Evolutionary conservation across 2,888 invertebrate genomes (phyloP).

Genomic region (Pseudococcus viburni): DNA sequence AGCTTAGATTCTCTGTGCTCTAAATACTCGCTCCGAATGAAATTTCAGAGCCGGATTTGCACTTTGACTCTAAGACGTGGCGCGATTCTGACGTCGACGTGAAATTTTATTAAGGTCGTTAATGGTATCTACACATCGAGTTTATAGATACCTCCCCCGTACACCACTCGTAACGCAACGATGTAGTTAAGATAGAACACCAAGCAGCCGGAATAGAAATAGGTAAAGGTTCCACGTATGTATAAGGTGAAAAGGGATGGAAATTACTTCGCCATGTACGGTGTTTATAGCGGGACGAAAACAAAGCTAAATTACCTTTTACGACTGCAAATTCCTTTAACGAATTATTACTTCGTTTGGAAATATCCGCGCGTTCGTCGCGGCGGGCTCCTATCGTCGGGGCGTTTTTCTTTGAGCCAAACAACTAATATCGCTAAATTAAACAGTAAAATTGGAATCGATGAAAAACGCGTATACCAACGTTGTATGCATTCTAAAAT

Average conservation of each 20-base stretch:
- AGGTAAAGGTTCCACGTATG: background rate
- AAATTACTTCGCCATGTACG: background rate
- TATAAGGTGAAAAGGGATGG: background rate
- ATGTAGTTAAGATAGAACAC: background rate
- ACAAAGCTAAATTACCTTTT: conserved; percentile 48
- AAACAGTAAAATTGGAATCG: conserved; percentile 45
- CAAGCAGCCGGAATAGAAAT: background rate
- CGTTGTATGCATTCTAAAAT: conserved; percentile 4
- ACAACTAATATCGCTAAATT: conserved; percentile 43
- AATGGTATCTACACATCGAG: conserved; percentile 9
- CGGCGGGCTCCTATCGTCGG: background rate
- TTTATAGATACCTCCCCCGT: background rate
- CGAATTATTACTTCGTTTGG: conserved; percentile 54
- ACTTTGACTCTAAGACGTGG: background rate
- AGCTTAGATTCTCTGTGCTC: background rate
- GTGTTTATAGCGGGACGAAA: conserved; percentile 22
- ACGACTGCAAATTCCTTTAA: conserved; percentile 45
- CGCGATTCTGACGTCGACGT: background rate
- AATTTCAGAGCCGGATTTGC: too few species aligned
- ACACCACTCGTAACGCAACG: background rate
- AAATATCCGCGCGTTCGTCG: background rate
- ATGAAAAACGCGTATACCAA: conserved; percentile 31
- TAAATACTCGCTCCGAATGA: too few species aligned
- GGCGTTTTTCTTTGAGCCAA: background rate
- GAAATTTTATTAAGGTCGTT: conserved; percentile 28